phyloP scores from a whole-genome alignment of 1,140 invertebrate genomes.

The Chrysoperla carnea region DNA sequence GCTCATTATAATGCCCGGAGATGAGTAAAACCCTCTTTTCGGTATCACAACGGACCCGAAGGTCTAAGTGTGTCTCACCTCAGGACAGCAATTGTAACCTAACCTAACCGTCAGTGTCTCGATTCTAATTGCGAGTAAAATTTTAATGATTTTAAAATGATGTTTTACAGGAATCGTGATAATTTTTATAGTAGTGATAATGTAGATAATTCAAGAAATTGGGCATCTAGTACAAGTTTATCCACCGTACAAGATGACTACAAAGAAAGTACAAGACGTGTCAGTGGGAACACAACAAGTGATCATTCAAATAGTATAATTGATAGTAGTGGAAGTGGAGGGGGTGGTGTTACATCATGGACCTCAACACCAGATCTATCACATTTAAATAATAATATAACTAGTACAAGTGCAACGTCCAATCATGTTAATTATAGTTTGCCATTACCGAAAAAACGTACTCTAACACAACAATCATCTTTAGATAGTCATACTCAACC shows the following conservation, averaged over 20 bases:
- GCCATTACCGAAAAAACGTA: conserved; percentile 28
- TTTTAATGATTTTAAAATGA: no score
- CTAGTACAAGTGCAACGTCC: neutral
- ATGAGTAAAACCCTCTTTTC: no score
- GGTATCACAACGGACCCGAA: no score
- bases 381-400: conserved; percentile 8
- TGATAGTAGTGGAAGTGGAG: neutral
- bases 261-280: conserved; percentile 7
- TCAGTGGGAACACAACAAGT: conserved; percentile 4
- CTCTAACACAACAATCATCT: conserved; percentile 32
- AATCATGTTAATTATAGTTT: neutral
- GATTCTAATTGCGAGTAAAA: no score
- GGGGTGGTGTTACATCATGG: conserved; percentile 24
- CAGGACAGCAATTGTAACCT: no score
- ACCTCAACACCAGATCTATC: conserved; percentile 54
- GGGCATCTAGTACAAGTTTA: conserved; percentile 36
- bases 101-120: no score
- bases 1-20: no score
- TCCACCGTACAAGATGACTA: conserved; percentile 5
- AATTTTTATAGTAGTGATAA: conserved; percentile 12
- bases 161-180: conserved; percentile 8
- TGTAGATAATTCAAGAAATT: conserved; percentile 21
- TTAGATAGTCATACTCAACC: conserved; percentile 35
- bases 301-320: conserved; percentile 3
- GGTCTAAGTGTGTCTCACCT: no score